Evolutionary conservation across 2,113 vertebrate species (phyloP).

Genomic region (Oryzias curvinotus): DNA sequence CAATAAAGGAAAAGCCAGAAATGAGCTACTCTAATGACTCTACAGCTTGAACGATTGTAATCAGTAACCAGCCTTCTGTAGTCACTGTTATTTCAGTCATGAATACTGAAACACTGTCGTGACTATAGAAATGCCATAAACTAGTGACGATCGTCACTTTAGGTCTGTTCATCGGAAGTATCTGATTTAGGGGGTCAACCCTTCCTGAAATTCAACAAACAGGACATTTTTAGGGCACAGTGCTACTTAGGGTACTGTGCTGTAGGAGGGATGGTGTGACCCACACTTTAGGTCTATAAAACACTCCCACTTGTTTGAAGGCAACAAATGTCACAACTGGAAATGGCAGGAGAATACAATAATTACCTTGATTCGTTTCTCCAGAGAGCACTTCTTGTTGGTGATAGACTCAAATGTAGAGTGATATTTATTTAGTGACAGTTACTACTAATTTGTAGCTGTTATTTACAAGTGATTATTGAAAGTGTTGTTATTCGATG

Average conservation of each 20-base stretch:
- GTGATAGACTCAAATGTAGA: neutral
- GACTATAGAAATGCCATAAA: no score
- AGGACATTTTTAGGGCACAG: no score
- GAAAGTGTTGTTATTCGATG: neutral
- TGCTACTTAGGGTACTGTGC: neutral
- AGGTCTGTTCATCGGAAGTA: neutral
- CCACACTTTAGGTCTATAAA: neutral
- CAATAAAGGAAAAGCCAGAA: neutral
- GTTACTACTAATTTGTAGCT: neutral
- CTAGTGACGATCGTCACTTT: neutral
- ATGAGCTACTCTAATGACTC: neutral
- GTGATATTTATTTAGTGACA: neutral
- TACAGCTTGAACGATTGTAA: neutral
- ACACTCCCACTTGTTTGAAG: neutral
- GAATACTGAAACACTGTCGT: no score
- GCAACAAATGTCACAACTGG: conserved; percentile 1
- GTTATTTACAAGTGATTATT: neutral
- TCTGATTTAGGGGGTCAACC: conserved; percentile 1
- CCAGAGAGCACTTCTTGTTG: conserved; percentile 7
- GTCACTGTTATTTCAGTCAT: no score
- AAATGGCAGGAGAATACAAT: neutral
- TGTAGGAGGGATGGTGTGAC: neutral
- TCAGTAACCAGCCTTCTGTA: neutral
- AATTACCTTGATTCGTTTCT: neutral
- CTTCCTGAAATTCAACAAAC: neutral